Percentiles rank a stretch among this genome's conserved stretches.
phyloP scores from a whole-genome alignment of 2,113 vertebrate genomes.

The Globicephala melas region DNA sequence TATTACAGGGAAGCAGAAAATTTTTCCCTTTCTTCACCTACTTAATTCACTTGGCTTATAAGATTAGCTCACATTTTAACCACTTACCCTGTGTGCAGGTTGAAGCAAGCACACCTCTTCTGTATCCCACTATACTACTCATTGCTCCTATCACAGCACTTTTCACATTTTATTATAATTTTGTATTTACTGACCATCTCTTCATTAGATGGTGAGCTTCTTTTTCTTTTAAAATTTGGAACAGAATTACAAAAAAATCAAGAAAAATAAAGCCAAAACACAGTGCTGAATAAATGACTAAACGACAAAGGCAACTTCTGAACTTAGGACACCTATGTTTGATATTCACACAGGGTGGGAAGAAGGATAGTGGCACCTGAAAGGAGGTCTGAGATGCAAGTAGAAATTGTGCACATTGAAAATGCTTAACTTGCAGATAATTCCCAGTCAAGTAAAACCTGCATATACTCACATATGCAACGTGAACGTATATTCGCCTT shows the following conservation, averaged over 20 bases:
- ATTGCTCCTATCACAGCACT: too few relatives aligned
- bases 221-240: neutral
- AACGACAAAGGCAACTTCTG: neutral
- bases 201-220: neutral
- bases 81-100: fast-evolving
- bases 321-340: neutral
- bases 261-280: neutral
- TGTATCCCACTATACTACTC: too few relatives aligned
- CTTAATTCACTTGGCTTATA: neutral
- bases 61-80: neutral
- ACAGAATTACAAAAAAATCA: neutral
- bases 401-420: neutral
- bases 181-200: neutral
- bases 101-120: neutral
- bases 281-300: neutral
- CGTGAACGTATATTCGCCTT: too few relatives aligned
- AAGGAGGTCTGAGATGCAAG: neutral
- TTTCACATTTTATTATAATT: neutral
- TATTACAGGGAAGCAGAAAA: neutral
- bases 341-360: too few relatives aligned
- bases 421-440: neutral
- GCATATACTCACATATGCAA: neutral
- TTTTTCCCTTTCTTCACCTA: neutral
- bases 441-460: neutral
- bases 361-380: neutral